These are phyloP conservation scores for Ctenochaetus hawaiiensis DNA, from an alignment of 2,797 vertebrate species.

Conservation along the genomic window DNA sequence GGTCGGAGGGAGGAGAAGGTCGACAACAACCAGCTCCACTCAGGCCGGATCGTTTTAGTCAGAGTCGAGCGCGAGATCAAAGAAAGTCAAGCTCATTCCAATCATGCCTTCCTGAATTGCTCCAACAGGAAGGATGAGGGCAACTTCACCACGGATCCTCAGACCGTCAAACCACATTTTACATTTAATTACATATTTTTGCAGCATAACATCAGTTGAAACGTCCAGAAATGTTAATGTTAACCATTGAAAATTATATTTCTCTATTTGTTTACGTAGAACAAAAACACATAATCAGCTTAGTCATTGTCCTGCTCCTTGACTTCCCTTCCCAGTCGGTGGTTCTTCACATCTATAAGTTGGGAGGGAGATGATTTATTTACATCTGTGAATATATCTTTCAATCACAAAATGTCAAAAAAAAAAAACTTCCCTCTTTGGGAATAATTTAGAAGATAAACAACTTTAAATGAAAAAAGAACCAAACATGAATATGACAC, in stretches of 20 bases:
- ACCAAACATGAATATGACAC: too few species aligned
- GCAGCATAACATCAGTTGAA: background rate
- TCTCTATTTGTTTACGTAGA: background rate
- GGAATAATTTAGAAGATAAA: too few species aligned
- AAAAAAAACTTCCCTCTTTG: too few species aligned
- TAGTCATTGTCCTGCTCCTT: background rate
- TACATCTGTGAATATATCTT: too few species aligned
- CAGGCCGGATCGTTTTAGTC: slow-evolving; percentile 6
- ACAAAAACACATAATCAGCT: background rate
- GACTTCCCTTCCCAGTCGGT: background rate
- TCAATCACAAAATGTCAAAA: too few species aligned
- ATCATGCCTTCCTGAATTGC: slow-evolving; percentile 29
- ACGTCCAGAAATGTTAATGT: background rate
- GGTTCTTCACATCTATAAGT: background rate
- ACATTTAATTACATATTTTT: slow-evolving; percentile 1
- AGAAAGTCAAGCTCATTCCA: slow-evolving; percentile 27
- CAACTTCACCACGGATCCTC: background rate
- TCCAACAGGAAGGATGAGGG: background rate
- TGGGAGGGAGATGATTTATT: too few species aligned
- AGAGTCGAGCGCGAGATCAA: slow-evolving; percentile 13
- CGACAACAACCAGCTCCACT: background rate
- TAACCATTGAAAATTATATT: background rate
- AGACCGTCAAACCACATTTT: background rate
- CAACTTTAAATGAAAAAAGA: too few species aligned
- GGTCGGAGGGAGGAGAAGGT: too few species aligned